Evolutionary conservation across 2,797 vertebrate species (phyloP).

Genomic region (Mustela erminea): DNA sequence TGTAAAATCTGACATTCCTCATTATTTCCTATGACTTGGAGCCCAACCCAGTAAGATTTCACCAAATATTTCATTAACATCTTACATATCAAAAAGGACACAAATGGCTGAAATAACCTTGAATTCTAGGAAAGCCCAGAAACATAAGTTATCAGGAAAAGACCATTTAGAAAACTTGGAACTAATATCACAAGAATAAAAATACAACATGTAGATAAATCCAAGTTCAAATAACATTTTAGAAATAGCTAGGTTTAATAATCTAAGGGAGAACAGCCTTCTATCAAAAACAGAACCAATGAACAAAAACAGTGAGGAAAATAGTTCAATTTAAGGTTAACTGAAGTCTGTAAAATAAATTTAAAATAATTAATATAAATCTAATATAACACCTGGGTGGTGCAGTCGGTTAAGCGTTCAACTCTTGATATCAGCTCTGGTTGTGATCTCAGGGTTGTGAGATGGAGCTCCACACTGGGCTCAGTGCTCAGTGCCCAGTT

Average conservation of each 20-base stretch:
- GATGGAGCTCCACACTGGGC: background rate
- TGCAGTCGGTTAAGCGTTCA: background rate
- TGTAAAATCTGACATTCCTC: background rate
- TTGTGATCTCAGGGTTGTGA: background rate
- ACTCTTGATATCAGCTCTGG: background rate
- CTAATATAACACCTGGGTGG: background rate
- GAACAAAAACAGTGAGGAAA: background rate
- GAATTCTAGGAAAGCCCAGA: conserved; percentile 12
- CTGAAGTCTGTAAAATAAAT: background rate
- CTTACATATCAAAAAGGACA: background rate
- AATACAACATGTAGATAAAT: background rate
- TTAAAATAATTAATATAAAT: conserved; percentile 46
- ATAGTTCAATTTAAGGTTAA: background rate
- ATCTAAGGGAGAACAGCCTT: background rate
- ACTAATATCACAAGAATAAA: background rate
- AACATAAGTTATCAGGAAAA: conserved; percentile 55
- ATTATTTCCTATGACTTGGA: conserved; percentile 35
- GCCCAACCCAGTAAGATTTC: background rate
- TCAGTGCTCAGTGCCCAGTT: background rate
- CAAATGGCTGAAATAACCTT: conserved; percentile 17
- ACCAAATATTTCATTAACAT: background rate
- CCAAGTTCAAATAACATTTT: conserved; percentile 27
- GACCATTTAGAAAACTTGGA: conserved; percentile 10
- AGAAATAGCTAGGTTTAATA: conserved; percentile 40
- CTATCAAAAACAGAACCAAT: conserved; percentile 34